These are phyloP conservation scores for Peromyscus aztecus DNA, from an alignment of 2,797 vertebrate genomes.

Conservation along the genomic window DNA sequence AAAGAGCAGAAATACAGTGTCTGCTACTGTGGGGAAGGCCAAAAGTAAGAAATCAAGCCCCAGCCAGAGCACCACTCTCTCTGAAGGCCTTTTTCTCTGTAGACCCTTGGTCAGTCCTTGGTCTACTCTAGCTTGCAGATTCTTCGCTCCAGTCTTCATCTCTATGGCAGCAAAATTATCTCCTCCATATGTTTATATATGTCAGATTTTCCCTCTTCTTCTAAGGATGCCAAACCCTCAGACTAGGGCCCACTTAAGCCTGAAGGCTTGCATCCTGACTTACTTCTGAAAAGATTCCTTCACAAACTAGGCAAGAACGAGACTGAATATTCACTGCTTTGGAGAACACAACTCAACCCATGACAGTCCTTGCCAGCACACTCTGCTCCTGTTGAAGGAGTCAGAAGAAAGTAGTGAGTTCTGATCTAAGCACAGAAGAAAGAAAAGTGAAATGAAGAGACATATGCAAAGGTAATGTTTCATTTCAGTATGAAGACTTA, in stretches of 20 bases:
- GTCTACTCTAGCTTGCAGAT: neutral
- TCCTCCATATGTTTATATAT: neutral
- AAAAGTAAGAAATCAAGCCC: neutral
- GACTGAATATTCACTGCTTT: neutral
- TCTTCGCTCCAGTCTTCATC: neutral
- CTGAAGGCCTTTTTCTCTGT: neutral
- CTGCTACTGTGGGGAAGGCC: neutral
- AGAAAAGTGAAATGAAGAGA: neutral
- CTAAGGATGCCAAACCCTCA: neutral
- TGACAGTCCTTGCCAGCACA: neutral
- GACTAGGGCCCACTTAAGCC: neutral
- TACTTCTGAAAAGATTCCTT: neutral
- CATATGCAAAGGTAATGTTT: neutral
- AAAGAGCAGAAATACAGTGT: neutral
- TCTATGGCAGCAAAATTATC: neutral
- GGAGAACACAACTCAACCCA: neutral
- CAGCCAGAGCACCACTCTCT: neutral
- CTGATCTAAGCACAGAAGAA: neutral
- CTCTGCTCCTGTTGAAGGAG: neutral
- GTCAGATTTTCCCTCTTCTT: neutral
- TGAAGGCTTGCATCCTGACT: neutral
- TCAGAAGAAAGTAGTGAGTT: neutral
- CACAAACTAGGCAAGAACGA: neutral
- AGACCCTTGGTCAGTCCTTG: neutral
- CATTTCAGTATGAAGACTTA: neutral